Conservation (phyloP, 2,888 invertebrate species). For the Pilophorus perplexus region DNA sequence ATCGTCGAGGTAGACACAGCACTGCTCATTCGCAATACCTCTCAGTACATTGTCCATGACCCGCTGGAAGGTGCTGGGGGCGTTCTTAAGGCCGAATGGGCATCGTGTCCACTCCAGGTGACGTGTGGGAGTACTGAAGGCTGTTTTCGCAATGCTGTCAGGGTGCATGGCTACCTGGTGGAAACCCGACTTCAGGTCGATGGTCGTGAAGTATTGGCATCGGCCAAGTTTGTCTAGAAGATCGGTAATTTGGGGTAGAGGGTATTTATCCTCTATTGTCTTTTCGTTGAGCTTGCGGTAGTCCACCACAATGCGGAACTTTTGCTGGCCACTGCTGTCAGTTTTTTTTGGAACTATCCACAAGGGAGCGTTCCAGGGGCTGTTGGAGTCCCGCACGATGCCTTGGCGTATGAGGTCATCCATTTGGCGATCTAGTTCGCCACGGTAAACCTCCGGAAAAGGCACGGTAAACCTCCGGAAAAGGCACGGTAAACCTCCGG, state of each 20-base stretch:
- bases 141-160: constrained; percentile 31
- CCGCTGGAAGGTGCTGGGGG: constrained; percentile 22
- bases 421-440: constrained; percentile 12
- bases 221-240: constrained; percentile 47
- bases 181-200: constrained; percentile 48
- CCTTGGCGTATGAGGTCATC: background rate
- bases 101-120: constrained; percentile 32
- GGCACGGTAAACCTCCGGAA: background rate
- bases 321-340: constrained; percentile 50
- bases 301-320: constrained; percentile 51
- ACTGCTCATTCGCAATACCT: background rate
- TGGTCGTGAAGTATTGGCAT: constrained; percentile 46
- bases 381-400: background rate
- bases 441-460: background rate
- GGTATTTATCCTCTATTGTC: constrained; percentile 24
- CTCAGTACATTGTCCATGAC: constrained; percentile 20
- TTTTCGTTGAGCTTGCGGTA: constrained; percentile 14
- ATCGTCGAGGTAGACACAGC: constrained; percentile 38
- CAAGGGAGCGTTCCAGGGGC: background rate
- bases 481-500: background rate
- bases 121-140: constrained; percentile 24
- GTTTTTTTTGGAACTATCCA: too few species aligned
- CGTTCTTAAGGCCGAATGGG: constrained; percentile 26
- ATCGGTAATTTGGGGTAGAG: constrained; percentile 45
- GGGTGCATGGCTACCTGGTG: constrained; percentile 47